Evolutionary conservation across 2,797 vertebrate species (phyloP), one percentile per base, ranked within the genome.

Genomic region (Myripristis jacobus): DNA sequence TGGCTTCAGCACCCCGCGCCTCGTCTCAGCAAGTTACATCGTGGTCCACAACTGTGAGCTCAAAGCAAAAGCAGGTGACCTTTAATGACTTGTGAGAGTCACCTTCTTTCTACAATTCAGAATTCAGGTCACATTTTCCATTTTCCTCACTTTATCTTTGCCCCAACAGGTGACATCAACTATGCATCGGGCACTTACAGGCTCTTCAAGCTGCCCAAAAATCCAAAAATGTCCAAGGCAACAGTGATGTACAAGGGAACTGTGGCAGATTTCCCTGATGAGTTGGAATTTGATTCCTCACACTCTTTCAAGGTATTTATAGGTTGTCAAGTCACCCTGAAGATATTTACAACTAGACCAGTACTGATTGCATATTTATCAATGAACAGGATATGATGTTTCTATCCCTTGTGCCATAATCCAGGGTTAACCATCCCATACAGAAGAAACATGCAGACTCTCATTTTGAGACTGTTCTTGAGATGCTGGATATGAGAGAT

Each of bases 121-220:
- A 21, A 11, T 11, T 64, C 22, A 85, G 25, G 8, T 7, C 29
- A 4, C 48, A 53, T 47, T 13, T 31, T 5, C 43, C 48, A 53
- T 47, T 13, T 31, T 5, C 43, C 34, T 27, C 13, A 10, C 6
- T 61, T 22, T 0, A 3, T 69, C 38, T 68, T 75, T 65, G 12
- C 64, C 16, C 21, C 16, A 56, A 46, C 61, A 95, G 93, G 91
- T 27, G 83, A 92, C 65, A 79, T 94, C 80, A 88, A 67, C n/a
- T 94, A 92, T 58, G 87, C 88, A 22, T 95, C 94, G 3, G 88
- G 85, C 38, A 94, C 94, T 1, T 94, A 93, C 69, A 89, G 93
- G n/a, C 80, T 94, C 55, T 95, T 94, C 31, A 95, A 94, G 79
- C 63, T 94, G 43, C 91, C 92, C 9, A 82, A 80, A 72, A 46